Evolutionary conservation across 2,888 invertebrate species (phyloP), one percentile per base, ranked within the genome.

Genomic region (Dryocosmus kuriphilus): DNA sequence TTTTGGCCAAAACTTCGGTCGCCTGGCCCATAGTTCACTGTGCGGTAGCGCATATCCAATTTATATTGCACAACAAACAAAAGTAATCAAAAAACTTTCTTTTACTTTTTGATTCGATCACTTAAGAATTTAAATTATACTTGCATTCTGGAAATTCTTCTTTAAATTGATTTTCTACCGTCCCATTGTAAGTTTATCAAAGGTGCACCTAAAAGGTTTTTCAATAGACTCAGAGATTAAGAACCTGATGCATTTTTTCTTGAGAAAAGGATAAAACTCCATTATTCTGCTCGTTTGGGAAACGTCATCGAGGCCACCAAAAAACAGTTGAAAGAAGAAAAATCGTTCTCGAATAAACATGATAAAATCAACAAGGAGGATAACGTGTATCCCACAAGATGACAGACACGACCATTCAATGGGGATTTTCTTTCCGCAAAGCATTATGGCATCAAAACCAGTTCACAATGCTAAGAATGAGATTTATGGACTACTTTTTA

Each of bases 301-400:
- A 57, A 24, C 57, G 57, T 57, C 57, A 24, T 24, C 57, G 57
- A 57, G 24, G 57, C 14, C 14, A 57, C 62, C 24, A 77, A 65
- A 78, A 62, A 74, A 74, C 32, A 76, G n/a, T 51, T 77, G 62
- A 74, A 51, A 75, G 67, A 75, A 80, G 30, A 74, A 79, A 83
- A 76, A 78, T 77, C 63, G 79, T 73, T 74, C 61, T 24, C 57
- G 46, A 60, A 82, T 87, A 88, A 88, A 89, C 86, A 86, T 85
- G 90, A 90, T 90, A 89, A 90, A 89, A 89, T 89, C 89, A 89
- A 90, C 88, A 88, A 84, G 84, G 77, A 57, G 24, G 24, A 76
- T 73, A 75, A 63, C 9, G 38, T 60, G 75, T 51, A 77, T 75
- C 60, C 22, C 51, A 38, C 57, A 30, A 51, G 22, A 61, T 35